These are phyloP conservation scores for Umimayanthus chanpuru DNA, from an alignment of 92 coral and sea anemone species.

Conservation along the genomic window DNA sequence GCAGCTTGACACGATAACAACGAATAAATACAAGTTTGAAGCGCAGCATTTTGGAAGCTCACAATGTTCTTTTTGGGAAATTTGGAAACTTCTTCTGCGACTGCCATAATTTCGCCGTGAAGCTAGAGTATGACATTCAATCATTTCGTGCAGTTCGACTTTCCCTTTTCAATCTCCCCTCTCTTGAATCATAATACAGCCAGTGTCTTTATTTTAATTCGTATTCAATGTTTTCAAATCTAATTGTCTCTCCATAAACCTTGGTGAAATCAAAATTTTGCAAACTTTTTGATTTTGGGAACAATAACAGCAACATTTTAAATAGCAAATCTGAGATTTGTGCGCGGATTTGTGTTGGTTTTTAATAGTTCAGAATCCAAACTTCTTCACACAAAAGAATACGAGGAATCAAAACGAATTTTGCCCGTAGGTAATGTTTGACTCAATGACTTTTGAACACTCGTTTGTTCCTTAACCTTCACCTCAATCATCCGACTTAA, in stretches of 20 bases:
- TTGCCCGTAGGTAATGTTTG: conserved; percentile 40
- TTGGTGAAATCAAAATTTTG: conserved; percentile 4
- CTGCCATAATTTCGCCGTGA: no score
- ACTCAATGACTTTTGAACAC: conserved; percentile 1
- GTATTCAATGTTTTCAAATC: conserved; percentile 38
- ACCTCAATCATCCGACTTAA: not conserved
- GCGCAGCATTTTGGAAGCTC: conserved; percentile 12
- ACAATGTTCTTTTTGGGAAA: conserved; percentile 9
- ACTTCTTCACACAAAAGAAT: conserved; percentile 16
- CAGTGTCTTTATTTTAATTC: conserved; percentile 44
- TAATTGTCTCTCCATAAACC: conserved; percentile 39
- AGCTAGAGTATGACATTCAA: not conserved
- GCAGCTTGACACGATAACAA: conserved; percentile 47
- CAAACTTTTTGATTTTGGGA: not conserved
- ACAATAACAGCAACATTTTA: conserved; percentile 19
- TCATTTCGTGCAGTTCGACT: conserved; percentile 29
- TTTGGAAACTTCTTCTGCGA: not conserved
- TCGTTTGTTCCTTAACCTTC: conserved; percentile 17
- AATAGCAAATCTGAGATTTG: conserved; percentile 11
- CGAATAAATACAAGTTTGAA: conserved; percentile 40
- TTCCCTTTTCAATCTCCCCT: conserved; percentile 7
- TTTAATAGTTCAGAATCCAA: conserved; percentile 1
- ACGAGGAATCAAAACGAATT: not conserved
- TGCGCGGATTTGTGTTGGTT: not conserved
- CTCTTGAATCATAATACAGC: conserved; percentile 40